These are phyloP conservation scores for Leptodactylus fallax DNA, from an alignment of 2,797 vertebrate species.

Conservation along the genomic window DNA sequence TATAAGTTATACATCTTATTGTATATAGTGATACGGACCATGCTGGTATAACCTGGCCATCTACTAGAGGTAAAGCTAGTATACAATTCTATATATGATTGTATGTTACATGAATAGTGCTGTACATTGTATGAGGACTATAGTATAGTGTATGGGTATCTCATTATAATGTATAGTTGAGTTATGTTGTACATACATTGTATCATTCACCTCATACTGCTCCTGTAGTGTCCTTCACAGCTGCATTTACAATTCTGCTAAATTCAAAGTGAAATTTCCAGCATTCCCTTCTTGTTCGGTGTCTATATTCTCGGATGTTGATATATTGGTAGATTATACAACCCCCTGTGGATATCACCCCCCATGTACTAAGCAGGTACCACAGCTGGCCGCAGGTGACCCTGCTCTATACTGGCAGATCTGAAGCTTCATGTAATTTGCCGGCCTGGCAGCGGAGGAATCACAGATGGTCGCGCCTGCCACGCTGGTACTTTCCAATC, in stretches of 20 bases:
- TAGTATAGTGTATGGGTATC: no score
- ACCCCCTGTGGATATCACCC: no score
- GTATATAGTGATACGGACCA: background rate
- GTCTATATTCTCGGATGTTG: background rate
- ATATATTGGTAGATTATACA: background rate
- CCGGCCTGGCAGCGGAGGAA: background rate
- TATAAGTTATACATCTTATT: no score
- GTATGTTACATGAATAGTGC: no score
- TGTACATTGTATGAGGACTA: no score
- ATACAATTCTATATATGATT: background rate
- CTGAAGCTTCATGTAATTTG: background rate
- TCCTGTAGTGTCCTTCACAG: no score
- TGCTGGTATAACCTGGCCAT: background rate
- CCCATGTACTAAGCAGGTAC: background rate
- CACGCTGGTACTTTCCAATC: background rate
- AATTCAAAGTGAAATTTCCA: background rate
- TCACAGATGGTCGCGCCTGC: slow-evolving; percentile 28
- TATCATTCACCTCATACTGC: no score
- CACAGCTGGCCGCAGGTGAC: background rate
- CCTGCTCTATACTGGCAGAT: slow-evolving; percentile 1
- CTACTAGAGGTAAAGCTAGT: no score
- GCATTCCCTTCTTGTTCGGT: background rate
- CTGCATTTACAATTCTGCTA: background rate
- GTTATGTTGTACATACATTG: no score
- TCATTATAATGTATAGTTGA: no score